phyloP scores from a whole-genome alignment of 1,140 invertebrate species.

The Pseudomyrmex cubaensis region DNA sequence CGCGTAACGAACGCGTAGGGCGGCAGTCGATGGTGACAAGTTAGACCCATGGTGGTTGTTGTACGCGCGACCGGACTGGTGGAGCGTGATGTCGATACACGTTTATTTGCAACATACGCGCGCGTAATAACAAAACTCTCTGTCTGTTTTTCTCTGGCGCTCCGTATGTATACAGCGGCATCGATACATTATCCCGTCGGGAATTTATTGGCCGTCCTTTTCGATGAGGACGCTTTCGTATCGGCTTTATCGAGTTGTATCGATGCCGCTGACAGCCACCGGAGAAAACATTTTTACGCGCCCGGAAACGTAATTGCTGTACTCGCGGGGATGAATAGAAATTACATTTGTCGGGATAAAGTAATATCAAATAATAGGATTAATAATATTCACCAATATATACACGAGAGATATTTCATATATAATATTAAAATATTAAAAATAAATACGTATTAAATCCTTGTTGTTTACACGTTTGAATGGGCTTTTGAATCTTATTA shows the following conservation, averaged over 20 bases:
- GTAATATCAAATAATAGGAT: neutral
- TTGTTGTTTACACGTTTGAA: too few species aligned
- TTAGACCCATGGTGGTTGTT: constrained; percentile 43
- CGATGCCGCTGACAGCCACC: neutral
- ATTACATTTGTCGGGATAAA: neutral
- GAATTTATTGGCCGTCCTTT: constrained; percentile 44
- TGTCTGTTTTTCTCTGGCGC: neutral
- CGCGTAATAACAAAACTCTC: constrained; percentile 66
- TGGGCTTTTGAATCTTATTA: too few species aligned
- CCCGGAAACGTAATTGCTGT: constrained; percentile 1
- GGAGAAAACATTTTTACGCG: constrained; percentile 2
- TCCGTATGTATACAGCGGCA: neutral
- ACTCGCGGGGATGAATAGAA: neutral
- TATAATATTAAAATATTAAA: too few species aligned
- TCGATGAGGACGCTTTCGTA: constrained; percentile 20
- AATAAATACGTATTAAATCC: too few species aligned
- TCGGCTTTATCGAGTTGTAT: constrained; percentile 30
- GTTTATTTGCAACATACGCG: constrained; percentile 64
- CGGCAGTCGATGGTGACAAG: constrained; percentile 67
- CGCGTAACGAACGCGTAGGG: constrained; percentile 50
- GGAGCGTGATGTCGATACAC: constrained; percentile 61
- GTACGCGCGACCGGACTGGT: constrained; percentile 16
- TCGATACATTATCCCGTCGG: constrained; percentile 19
- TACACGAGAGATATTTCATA: neutral
- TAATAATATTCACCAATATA: too few species aligned